Conservation (phyloP, 2,888 invertebrate species). For the Dichetophora obliterata region DNA sequence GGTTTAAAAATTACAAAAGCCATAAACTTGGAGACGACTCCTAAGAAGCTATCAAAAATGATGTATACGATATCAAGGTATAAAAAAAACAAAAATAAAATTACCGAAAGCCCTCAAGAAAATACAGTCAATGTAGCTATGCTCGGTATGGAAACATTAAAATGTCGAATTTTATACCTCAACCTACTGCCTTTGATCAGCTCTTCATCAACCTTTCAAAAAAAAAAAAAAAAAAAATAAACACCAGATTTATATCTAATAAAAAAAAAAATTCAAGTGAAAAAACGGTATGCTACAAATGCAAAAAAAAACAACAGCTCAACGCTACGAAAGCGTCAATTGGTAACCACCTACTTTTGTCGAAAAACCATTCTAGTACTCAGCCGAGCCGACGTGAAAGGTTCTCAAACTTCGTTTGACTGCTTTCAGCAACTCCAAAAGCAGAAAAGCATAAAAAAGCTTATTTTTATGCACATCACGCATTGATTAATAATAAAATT, state of each 20-base stretch:
- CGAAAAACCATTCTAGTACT: neutral
- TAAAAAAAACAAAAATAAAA: neutral
- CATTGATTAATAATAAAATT: slow-evolving; percentile 55
- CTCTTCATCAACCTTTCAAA: neutral
- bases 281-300: neutral
- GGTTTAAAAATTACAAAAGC: neutral
- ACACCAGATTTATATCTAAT: neutral
- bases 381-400: neutral
- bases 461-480: slow-evolving; percentile 54
- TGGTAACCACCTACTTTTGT: slow-evolving; percentile 24
- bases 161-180: neutral
- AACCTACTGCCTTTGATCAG: neutral
- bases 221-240: neutral
- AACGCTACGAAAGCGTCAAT: slow-evolving; percentile 16
- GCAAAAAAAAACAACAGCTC: neutral
- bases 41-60: slow-evolving; percentile 1
- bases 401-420: neutral
- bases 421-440: neutral
- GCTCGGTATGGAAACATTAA: neutral
- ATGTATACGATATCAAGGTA: neutral
- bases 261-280: slow-evolving; percentile 6
- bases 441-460: neutral
- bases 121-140: neutral
- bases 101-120: neutral
- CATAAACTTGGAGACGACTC: neutral